Evolutionary conservation across 2,888 invertebrate genomes (phyloP), one percentile per base, ranked within the genome.

Genomic region (Agriotes lineatus): DNA sequence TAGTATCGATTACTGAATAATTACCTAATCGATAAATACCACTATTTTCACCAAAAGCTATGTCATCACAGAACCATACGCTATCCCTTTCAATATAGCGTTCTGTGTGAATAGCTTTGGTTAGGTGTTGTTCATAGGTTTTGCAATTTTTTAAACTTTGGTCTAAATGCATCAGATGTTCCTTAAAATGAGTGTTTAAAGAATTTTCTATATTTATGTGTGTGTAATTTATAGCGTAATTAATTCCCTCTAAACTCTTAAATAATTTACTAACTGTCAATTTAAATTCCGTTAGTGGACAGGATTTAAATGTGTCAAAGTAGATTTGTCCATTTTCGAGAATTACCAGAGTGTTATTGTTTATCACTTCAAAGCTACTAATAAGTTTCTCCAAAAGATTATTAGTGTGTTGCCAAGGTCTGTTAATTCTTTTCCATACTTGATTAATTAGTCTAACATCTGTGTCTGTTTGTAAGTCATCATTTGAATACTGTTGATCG

Each of bases 61-160:
- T 74, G 63, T 86, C 84, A 69, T 82, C 84, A 70, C 87, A 87
- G 22, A 81, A 83, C 9, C 73, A 75, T 69, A 82, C 84, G 1
- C 72, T 70, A 9, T 37, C 1, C 12, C 2, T 9, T 42, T 16
- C 14, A 1, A 2, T 1, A 42, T 16, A 5, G 16, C 16, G 14
- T 16, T 1, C 1, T 42, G 14, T 16, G 16, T 5, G 3, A 9
- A 9, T 5, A 0, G 9, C 3, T 9, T 14, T 3, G 14, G 16
- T 0, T 7, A 9, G 1, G 1, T 3, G 2, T 2, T 16, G 14
- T 12, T 16, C 1, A 7, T 12, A 1, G 2, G 3, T 14, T 42
- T 2, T 18, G 16, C 14, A 1, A 18, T 42, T 42, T 1, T 1
- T 9, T 42, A 1, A 14, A 5, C 12, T 6, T 22, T 48, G 12